These are phyloP conservation scores for Drosophila algonquin DNA, from an alignment of 2,888 invertebrate genomes.

Conservation along the genomic window DNA sequence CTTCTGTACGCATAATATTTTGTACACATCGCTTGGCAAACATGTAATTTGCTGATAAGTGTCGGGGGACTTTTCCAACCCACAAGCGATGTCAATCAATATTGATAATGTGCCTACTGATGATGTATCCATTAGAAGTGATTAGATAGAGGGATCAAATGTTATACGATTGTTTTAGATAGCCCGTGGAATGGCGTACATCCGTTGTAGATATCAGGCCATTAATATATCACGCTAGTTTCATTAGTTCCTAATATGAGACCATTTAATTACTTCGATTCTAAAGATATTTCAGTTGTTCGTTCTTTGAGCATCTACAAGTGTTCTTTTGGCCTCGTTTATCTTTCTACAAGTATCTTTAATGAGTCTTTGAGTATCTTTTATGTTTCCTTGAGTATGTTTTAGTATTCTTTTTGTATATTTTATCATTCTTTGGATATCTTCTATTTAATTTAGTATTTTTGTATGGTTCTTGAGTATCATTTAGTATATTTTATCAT, in stretches of 20 bases:
- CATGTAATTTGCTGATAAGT: conserved; percentile 35
- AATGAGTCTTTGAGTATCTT: not conserved
- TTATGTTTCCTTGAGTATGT: not conserved
- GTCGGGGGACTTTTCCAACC: not conserved
- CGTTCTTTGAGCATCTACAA: not conserved
- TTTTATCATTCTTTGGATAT: not conserved
- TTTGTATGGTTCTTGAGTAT: not conserved
- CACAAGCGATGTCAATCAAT: conserved; percentile 14
- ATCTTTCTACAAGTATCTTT: no score
- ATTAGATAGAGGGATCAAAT: conserved; percentile 4
- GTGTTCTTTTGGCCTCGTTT: no score
- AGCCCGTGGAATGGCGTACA: not conserved
- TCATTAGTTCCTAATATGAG: conserved; percentile 7
- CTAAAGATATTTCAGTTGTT: not conserved
- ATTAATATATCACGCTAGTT: not conserved
- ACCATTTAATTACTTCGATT: not conserved
- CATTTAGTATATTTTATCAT: no score
- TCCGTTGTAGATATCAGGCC: not conserved
- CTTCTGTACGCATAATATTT: conserved; percentile 1
- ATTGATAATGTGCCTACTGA: not conserved
- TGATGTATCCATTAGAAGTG: conserved; percentile 6
- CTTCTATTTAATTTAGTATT: not conserved
- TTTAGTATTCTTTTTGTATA: not conserved
- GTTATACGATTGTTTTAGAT: conserved; percentile 20
- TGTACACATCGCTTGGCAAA: conserved; percentile 13